Percentiles rank a stretch among this genome's conserved stretches.
Evolutionary conservation across 2,113 vertebrate genomes (phyloP).

Genomic region (Colius striatus): DNA sequence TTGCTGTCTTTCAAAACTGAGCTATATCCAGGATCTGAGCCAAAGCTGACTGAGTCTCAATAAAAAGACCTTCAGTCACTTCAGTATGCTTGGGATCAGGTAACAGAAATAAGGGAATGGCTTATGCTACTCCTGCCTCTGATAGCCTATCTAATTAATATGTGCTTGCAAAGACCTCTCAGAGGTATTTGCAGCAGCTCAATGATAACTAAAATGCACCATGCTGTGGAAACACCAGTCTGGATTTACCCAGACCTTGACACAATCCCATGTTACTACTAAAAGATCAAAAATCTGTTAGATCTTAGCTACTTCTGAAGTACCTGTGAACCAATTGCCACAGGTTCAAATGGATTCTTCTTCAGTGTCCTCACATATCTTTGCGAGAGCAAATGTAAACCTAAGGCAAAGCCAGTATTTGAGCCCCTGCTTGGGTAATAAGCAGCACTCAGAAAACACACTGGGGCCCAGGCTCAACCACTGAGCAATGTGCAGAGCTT

Average conservation of each 20-base stretch:
- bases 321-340: not conserved
- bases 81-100: not conserved
- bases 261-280: not conserved
- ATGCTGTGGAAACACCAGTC: not conserved
- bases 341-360: not conserved
- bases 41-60: not conserved
- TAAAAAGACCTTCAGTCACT: not conserved
- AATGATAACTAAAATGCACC: not conserved
- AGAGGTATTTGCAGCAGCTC: not conserved
- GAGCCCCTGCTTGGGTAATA: not conserved
- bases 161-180: not conserved
- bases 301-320: not conserved
- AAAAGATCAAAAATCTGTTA: not conserved
- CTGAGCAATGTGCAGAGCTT: rapidly evolving
- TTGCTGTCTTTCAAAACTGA: not conserved
- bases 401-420: not conserved
- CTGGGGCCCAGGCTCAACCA: not conserved
- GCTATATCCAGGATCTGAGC: not conserved
- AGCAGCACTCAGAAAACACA: not conserved
- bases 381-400: not conserved
- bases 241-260: not conserved
- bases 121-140: not conserved
- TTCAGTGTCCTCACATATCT: not conserved
- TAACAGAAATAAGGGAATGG: not conserved
- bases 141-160: not conserved